Percentiles rank a stretch among this genome's conserved stretches.
These are phyloP conservation scores for Gortyna flavago DNA, from an alignment of 2,888 invertebrate genomes.

Conservation along the genomic window DNA sequence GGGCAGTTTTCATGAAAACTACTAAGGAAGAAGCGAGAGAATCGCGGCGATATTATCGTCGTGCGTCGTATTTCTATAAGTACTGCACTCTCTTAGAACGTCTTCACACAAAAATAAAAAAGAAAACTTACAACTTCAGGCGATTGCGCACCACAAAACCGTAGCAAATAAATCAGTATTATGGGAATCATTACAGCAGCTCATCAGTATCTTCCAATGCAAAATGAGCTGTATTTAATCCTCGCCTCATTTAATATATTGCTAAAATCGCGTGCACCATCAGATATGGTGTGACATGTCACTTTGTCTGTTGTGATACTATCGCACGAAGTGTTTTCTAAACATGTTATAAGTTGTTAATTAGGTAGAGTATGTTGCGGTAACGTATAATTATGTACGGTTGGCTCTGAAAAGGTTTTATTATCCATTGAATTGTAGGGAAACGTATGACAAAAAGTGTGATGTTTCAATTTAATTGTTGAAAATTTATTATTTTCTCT, in stretches of 20 bases:
- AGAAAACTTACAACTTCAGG: slow-evolving; percentile 53
- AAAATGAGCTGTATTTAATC: slow-evolving; percentile 25
- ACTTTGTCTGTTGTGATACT: slow-evolving; percentile 42
- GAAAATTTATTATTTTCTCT: too few relatives aligned
- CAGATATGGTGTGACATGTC: slow-evolving; percentile 57
- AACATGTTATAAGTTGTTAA: slow-evolving; percentile 41
- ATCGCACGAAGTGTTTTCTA: slow-evolving; percentile 50
- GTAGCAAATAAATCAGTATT: slow-evolving; percentile 58
- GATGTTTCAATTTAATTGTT: too few relatives aligned
- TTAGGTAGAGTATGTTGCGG: slow-evolving; percentile 16
- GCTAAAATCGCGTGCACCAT: slow-evolving; percentile 56
- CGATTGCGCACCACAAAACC: slow-evolving; percentile 34
- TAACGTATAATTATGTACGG: slow-evolving; percentile 15
- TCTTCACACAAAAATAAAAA: too few relatives aligned
- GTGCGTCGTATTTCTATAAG: too few relatives aligned
- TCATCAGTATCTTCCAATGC: slow-evolving; percentile 15
- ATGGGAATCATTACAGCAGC: slow-evolving; percentile 59
- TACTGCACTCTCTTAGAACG: too few relatives aligned
- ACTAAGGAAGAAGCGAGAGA: too few relatives aligned
- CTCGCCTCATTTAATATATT: slow-evolving; percentile 33
- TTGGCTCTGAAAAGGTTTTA: not conserved
- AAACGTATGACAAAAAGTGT: not conserved
- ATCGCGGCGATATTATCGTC: too few relatives aligned
- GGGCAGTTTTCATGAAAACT: not conserved
- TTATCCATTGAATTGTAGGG: not conserved